Percentiles rank a stretch among this genome's conserved stretches.
phyloP scores from a whole-genome alignment of 2,888 invertebrate species.

The Deilephila porcellus region DNA sequence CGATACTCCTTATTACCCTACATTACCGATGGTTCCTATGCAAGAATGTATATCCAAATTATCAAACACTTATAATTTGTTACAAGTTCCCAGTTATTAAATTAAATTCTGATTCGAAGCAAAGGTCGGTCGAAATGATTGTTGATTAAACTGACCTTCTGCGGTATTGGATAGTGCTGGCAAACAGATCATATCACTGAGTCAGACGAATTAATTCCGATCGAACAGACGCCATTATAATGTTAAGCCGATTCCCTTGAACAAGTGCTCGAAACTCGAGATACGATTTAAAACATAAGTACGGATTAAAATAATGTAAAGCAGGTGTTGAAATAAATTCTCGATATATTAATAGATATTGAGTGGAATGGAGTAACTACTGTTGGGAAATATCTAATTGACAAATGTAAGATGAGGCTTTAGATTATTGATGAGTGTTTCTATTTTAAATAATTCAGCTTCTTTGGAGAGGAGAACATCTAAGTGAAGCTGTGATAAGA shows the following conservation, averaged over 20 bases:
- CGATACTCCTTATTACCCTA: too few species aligned
- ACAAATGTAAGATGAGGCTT: neutral
- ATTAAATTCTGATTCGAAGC: constrained; percentile 11
- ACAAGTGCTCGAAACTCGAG: neutral
- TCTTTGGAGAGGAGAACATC: neutral
- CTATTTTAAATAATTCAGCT: neutral
- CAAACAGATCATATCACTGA: constrained; percentile 20
- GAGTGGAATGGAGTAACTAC: neutral
- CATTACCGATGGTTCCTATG: too few species aligned
- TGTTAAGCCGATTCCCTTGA: constrained; percentile 7
- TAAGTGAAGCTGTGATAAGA: neutral
- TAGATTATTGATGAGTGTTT: neutral
- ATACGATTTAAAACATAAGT: neutral
- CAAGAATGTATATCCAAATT: too few species aligned
- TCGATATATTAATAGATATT: neutral
- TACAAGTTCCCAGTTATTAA: neutral
- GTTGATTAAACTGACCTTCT: constrained; percentile 15
- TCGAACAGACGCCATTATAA: constrained; percentile 7
- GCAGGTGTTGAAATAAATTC: neutral
- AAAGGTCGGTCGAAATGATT: constrained; percentile 10
- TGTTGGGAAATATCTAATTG: too few species aligned
- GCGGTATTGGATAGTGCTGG: neutral
- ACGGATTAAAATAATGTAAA: neutral
- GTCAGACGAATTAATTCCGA: constrained; percentile 17
- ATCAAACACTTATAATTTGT: too few species aligned